Percentiles rank a stretch among this genome's conserved stretches.
These are phyloP conservation scores for Dolichoris vasculosae DNA, from an alignment of 1,140 invertebrate species.

Conservation along the genomic window DNA sequence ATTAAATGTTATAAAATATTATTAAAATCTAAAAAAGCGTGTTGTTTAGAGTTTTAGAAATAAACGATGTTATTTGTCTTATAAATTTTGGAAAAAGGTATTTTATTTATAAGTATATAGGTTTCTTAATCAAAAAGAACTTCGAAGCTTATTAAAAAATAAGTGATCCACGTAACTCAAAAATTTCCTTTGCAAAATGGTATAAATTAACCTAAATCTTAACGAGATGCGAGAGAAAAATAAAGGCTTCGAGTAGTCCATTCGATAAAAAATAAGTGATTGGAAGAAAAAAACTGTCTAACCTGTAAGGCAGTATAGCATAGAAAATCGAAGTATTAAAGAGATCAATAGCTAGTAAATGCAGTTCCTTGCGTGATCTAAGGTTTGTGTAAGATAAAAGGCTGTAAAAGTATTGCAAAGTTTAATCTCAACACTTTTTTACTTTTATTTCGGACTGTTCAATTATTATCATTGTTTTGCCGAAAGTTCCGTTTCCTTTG, in stretches of 20 bases:
- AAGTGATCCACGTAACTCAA: background rate
- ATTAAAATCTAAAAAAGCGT: too few species aligned
- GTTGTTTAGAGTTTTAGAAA: too few species aligned
- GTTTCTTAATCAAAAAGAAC: background rate
- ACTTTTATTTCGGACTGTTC: too few species aligned
- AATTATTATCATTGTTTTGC: slow-evolving; percentile 25
- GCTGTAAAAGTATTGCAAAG: too few species aligned
- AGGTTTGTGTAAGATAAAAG: too few species aligned
- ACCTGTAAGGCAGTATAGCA: background rate
- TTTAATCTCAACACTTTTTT: too few species aligned
- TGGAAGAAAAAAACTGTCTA: background rate
- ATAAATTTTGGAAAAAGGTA: background rate
- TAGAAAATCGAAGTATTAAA: background rate
- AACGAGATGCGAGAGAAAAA: background rate
- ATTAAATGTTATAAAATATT: too few species aligned
- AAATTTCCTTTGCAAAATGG: background rate
- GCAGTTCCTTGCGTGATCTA: background rate
- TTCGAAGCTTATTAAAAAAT: background rate
- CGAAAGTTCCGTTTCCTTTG: background rate
- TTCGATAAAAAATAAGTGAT: slow-evolving; percentile 2
- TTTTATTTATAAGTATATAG: background rate
- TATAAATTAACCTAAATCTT: background rate
- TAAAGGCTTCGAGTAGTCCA: background rate
- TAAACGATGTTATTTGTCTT: too few species aligned
- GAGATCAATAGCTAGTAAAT: background rate